phyloP scores from a whole-genome alignment of 2,113 vertebrate species.

The Edolisoma coerulescens region DNA sequence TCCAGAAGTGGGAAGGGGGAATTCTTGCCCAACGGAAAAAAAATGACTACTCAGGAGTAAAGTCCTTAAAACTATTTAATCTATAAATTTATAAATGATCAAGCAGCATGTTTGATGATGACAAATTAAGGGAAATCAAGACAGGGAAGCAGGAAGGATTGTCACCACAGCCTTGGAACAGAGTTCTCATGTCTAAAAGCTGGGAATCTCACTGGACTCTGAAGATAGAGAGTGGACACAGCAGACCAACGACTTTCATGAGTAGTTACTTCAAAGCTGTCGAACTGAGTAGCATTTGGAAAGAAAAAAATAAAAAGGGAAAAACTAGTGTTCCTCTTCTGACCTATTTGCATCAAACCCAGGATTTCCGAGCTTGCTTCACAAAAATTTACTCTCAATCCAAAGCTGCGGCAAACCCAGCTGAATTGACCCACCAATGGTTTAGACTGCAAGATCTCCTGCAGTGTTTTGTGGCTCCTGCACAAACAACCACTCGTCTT shows the following conservation, averaged over 20 bases:
- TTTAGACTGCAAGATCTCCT: neutral
- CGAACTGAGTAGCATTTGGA: neutral
- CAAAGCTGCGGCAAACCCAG: neutral
- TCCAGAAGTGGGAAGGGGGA: neutral
- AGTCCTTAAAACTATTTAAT: neutral
- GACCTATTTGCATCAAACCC: neutral
- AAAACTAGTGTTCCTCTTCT: neutral
- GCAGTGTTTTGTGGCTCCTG: rapidly evolving
- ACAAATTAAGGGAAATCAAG: neutral
- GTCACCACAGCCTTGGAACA: neutral
- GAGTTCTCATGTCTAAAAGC: neutral
- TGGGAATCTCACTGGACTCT: neutral
- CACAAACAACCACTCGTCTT: neutral
- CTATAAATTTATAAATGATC: neutral
- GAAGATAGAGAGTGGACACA: neutral
- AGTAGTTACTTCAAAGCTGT: neutral
- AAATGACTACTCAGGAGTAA: neutral
- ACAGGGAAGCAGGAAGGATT: neutral
- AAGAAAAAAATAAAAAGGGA: neutral
- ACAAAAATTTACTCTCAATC: neutral
- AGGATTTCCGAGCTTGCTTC: neutral
- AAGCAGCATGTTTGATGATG: neutral
- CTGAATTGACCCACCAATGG: neutral
- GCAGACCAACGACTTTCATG: neutral
- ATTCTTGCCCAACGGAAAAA: neutral